A percentile compares a stretch with the other conserved stretches of the same genome.
phyloP scores from a whole-genome alignment of 2,113 vertebrate genomes.

The Notiomystis cincta region DNA sequence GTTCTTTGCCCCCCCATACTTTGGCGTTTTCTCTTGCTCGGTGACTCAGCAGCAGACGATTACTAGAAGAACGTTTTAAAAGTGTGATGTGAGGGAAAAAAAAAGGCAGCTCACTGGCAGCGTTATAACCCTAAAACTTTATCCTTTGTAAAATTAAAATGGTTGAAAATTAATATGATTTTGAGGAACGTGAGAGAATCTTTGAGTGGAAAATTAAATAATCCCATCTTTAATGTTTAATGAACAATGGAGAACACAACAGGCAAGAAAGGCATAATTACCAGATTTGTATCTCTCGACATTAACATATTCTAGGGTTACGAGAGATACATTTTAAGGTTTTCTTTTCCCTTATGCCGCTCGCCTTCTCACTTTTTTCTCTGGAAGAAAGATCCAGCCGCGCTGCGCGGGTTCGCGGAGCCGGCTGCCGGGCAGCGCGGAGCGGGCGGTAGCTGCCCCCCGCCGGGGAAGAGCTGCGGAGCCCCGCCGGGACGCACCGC shows the following conservation, averaged over 20 bases:
- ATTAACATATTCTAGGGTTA: constrained; percentile 50
- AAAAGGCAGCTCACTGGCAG: neutral
- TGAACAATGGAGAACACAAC: constrained; percentile 7
- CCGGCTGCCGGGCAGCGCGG: neutral
- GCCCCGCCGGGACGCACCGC: neutral
- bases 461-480: neutral
- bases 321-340: constrained; percentile 2
- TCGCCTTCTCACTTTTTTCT: neutral
- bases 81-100: neutral
- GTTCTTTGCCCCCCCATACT: neutral
- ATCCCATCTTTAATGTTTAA: constrained; percentile 26
- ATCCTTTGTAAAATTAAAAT: neutral
- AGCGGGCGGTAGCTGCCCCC: neutral
- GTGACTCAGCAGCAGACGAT: neutral
- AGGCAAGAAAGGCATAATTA: constrained; percentile 10
- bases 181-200: neutral
- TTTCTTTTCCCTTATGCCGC: neutral
- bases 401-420: neutral
- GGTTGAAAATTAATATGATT: neutral
- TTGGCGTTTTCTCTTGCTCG: neutral
- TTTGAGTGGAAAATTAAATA: constrained; percentile 29
- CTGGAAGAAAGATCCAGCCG: neutral
- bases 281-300: constrained; percentile 12
- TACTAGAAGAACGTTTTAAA: neutral
- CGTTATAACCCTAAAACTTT: neutral